Percentiles rank a stretch among this genome's conserved stretches.
phyloP scores from a whole-genome alignment of 2,113 vertebrate genomes.

The Probosciger aterrimus region DNA sequence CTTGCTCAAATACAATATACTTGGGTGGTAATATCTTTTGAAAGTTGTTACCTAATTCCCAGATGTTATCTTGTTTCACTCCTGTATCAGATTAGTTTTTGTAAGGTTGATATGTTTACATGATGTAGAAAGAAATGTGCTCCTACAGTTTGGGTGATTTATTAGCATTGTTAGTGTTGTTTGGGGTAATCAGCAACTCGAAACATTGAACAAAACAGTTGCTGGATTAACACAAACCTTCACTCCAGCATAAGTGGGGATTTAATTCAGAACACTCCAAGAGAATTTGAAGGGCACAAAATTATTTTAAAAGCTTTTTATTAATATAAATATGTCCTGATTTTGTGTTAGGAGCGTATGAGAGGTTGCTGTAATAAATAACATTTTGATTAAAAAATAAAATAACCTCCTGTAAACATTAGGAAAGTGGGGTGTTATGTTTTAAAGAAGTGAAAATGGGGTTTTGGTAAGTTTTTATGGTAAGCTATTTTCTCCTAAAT shows the following conservation, averaged over 20 bases:
- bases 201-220: neutral
- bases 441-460: neutral
- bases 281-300: neutral
- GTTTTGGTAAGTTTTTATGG: neutral
- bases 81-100: neutral
- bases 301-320: neutral
- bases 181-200: neutral
- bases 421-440: neutral
- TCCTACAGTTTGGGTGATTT: neutral
- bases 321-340: neutral
- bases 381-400: neutral
- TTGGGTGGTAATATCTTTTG: neutral
- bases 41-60: neutral
- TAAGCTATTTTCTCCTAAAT: neutral
- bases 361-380: neutral
- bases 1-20: neutral
- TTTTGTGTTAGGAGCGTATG: neutral
- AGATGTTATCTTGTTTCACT: neutral
- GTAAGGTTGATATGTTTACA: neutral
- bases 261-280: neutral
- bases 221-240: neutral
- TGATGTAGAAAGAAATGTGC: neutral
- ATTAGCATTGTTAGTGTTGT: neutral
- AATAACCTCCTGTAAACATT: neutral
- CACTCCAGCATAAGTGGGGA: neutral